phyloP scores from a whole-genome alignment of 2,113 vertebrate genomes.

The Oreochromis niloticus region DNA sequence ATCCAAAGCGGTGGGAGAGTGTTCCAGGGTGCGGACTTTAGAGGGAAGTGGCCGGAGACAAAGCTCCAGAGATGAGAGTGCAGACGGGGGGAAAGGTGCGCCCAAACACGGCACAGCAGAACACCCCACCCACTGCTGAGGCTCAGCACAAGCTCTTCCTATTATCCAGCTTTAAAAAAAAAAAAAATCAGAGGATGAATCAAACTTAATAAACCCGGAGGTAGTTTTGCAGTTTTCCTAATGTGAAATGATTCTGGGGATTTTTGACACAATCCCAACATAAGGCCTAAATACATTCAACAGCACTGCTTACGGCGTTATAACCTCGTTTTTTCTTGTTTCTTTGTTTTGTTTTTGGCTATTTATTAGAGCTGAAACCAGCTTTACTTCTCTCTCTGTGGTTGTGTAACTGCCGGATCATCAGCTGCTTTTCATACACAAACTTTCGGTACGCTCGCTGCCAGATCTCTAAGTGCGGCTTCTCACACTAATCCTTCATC shows the following conservation, averaged over 20 bases:
- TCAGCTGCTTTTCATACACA: not conserved
- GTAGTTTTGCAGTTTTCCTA: not conserved
- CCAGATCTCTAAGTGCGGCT: not conserved
- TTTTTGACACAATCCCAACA: not conserved
- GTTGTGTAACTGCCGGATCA: not conserved
- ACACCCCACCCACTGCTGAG: conserved; percentile 2
- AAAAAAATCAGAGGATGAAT: not conserved
- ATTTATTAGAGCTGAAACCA: not conserved
- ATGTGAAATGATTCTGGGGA: not conserved
- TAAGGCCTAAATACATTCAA: not conserved
- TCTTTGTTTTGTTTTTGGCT: not conserved
- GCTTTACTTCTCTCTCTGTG: not conserved
- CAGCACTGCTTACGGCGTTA: not conserved
- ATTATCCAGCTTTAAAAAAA: not conserved
- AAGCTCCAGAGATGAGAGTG: conserved; percentile 57
- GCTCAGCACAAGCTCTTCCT: not conserved
- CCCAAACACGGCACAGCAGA: conserved; percentile 20
- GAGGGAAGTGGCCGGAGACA: conserved; percentile 46
- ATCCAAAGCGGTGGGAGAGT: conserved; percentile 8
- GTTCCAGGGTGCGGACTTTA: conserved; percentile 49
- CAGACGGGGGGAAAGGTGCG: conserved; percentile 32
- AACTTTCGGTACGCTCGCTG: not conserved
- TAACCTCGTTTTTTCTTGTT: not conserved
- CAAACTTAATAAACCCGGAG: not conserved
- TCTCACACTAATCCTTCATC: not conserved